A percentile compares a stretch with the other conserved stretches of the same genome.
Evolutionary conservation across 2,113 vertebrate genomes (phyloP).

Genomic region (Tetrao urogallus): DNA sequence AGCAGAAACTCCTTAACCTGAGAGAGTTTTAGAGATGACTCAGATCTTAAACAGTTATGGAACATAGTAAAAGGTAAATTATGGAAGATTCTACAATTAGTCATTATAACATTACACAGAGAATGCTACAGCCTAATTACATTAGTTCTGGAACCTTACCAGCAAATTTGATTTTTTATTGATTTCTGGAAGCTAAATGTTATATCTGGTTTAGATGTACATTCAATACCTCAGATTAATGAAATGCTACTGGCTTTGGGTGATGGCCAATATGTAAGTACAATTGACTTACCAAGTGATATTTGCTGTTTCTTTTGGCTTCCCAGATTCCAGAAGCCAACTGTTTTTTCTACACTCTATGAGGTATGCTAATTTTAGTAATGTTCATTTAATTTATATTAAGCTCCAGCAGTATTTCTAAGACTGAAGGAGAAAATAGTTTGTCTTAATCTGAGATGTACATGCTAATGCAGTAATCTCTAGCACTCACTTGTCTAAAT

Average conservation of each 20-base stretch:
- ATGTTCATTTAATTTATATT: not conserved
- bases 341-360: not conserved
- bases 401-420: not conserved
- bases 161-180: conserved; percentile 58
- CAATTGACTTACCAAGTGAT: conserved; percentile 13
- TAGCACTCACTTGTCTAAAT: not conserved
- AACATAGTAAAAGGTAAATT: conserved; percentile 18
- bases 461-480: not conserved
- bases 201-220: conserved; percentile 46
- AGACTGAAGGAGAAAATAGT: not conserved
- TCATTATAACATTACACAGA: conserved; percentile 22
- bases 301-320: conserved; percentile 5
- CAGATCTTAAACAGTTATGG: not conserved
- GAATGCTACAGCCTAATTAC: conserved; percentile 50
- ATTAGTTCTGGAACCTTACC: conserved; percentile 56
- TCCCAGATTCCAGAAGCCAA: not conserved
- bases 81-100: conserved; percentile 24
- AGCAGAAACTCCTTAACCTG: not conserved
- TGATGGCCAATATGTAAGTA: conserved; percentile 14
- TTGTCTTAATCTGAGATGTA: not conserved
- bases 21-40: conserved; percentile 23
- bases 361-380: not conserved
- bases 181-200: conserved; percentile 47
- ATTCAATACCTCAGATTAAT: conserved; percentile 48
- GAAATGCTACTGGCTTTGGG: conserved; percentile 14